Percentiles rank a stretch among this genome's conserved stretches.
phyloP scores from a whole-genome alignment of 2,888 invertebrate genomes.

The Tachina lurida region DNA sequence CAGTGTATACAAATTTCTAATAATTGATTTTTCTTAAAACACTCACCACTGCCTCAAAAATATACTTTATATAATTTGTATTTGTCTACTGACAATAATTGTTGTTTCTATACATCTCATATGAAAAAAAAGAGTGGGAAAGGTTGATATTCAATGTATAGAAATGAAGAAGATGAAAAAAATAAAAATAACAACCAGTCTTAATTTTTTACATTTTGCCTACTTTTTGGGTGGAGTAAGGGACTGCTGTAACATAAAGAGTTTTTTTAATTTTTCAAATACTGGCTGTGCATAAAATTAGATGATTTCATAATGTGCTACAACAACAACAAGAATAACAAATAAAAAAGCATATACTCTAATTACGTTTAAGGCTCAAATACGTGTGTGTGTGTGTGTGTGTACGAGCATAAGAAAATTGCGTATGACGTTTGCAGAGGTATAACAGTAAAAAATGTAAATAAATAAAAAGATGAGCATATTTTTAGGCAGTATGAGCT shows the following conservation, averaged over 20 bases:
- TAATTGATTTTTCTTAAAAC: neutral
- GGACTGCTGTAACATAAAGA: constrained; percentile 51
- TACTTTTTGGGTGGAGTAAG: constrained; percentile 58
- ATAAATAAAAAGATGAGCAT: constrained; percentile 66
- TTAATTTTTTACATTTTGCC: constrained; percentile 52
- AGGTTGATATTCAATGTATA: constrained; percentile 22
- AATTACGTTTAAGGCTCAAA: constrained; percentile 70
- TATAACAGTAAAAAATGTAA: constrained; percentile 47
- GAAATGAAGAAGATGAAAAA: neutral
- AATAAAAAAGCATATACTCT: constrained; percentile 40
- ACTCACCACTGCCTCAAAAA: neutral
- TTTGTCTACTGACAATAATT: constrained; percentile 19
- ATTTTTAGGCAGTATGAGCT: constrained; percentile 54
- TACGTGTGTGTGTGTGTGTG: neutral
- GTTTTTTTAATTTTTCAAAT: constrained; percentile 35
- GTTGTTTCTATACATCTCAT: neutral
- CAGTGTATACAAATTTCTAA: neutral
- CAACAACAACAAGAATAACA: constrained; percentile 30
- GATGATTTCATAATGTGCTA: constrained; percentile 70
- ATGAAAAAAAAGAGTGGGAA: neutral
- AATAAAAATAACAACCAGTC: constrained; percentile 13
- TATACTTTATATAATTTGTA: neutral
- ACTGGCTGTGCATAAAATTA: constrained; percentile 73
- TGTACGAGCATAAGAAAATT: constrained; percentile 59
- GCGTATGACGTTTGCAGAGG: constrained; percentile 66